These are phyloP conservation scores for Drosophila atroscutellata DNA, from an alignment of 2,888 invertebrate genomes.

Conservation along the genomic window DNA sequence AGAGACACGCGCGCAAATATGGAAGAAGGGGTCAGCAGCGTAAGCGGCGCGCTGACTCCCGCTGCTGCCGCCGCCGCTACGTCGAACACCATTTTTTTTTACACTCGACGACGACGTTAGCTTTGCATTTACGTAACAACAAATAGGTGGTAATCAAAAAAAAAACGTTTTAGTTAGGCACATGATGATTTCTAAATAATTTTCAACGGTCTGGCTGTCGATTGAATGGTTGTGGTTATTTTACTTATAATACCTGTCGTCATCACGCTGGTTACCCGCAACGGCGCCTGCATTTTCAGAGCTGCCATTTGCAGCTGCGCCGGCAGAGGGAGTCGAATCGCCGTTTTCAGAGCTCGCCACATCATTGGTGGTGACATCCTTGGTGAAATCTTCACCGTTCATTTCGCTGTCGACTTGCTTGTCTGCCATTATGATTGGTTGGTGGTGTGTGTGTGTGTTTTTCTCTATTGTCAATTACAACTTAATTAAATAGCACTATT, in stretches of 20 bases:
- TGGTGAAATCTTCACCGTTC: slow-evolving; percentile 93
- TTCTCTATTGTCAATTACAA: slow-evolving; percentile 59
- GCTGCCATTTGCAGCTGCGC: slow-evolving; percentile 79
- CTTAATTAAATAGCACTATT: slow-evolving; percentile 63
- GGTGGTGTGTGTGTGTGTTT: slow-evolving; percentile 28
- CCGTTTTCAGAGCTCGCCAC: slow-evolving; percentile 86
- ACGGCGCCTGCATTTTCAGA: slow-evolving; percentile 62
- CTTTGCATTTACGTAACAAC: slow-evolving; percentile 78
- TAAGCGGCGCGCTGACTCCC: slow-evolving; percentile 60
- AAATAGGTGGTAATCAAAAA: slow-evolving; percentile 62
- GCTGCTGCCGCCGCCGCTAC: slow-evolving; percentile 39
- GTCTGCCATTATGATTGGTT: slow-evolving; percentile 85
- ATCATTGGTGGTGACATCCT: slow-evolving; percentile 88
- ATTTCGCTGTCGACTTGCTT: slow-evolving; percentile 88
- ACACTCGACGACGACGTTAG: slow-evolving; percentile 71
- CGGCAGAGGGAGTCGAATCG: slow-evolving; percentile 86
- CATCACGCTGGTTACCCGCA: slow-evolving; percentile 87
- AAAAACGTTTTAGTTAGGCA: slow-evolving; percentile 62
- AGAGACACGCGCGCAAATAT: slow-evolving; percentile 71
- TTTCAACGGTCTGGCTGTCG: slow-evolving; percentile 23
- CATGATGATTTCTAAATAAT: slow-evolving; percentile 54
- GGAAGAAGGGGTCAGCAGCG: slow-evolving; percentile 68
- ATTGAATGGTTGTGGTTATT: slow-evolving; percentile 27
- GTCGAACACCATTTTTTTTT: slow-evolving; percentile 57
- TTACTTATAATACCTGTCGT: slow-evolving; percentile 89